Evolutionary conservation across 1,140 invertebrate species (phyloP), one percentile per base, ranked within the genome.

Genomic region (Heliothis virescens): DNA sequence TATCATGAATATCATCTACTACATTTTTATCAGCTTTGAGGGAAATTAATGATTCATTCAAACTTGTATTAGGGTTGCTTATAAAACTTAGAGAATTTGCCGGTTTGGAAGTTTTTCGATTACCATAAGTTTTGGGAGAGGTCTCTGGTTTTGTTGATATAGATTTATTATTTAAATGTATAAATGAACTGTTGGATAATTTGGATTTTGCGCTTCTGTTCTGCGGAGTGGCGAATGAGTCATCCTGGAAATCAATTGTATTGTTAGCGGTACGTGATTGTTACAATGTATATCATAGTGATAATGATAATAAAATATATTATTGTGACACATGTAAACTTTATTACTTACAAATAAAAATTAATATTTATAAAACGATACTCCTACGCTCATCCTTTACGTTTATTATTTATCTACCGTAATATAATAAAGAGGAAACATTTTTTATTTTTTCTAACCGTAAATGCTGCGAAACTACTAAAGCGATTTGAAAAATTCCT

Each of bases 61-160:
- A 26, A 74, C 81, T 81, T 62, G 71, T 80, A 72, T 79, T 82
- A 59, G 62, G 62, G 18, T 69, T 69, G 34, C 29, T n/a, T 11
- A 74, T 18, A 57, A 86, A 86, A 69, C 74, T 83, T 53, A 91
- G 84, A 11, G 91, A 92, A 60, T 86, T 85, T 15, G 93, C 92
- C 81, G 88, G 90, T 80, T 87, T 90, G 34, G 88, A 88, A 15
- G 89, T 89, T 34, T 79, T 89, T 87, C 89, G 91, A 65, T 85
- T 90, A 84, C 90, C 91, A 71, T 91, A 86, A 75, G 90, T 94
- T 81, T 87, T 89, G 59, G 89, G 89, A 15, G 77, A 82, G n/a
- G 86, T 87, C n/a, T 90, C 71, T 12, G 89, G 83, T 79, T 88
- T 84, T 67, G 89, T 88, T 47, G 83, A 34, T 77, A 89, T 79